Percentiles rank a stretch among this genome's conserved stretches.
Conservation (phyloP, 2,113 vertebrate genomes). For the Conger conger region DNA sequence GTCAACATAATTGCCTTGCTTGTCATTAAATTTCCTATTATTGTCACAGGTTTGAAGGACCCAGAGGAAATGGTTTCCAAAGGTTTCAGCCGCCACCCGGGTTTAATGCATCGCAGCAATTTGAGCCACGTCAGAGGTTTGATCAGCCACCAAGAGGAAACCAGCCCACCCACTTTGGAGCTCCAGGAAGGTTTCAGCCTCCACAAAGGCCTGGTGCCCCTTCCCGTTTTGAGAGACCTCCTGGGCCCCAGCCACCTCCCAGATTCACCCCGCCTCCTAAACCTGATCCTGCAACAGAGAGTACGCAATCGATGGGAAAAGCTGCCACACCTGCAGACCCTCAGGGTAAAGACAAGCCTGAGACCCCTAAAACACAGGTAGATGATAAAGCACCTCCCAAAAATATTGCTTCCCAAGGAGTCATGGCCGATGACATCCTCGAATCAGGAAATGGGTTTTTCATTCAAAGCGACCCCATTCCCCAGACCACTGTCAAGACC, state of each 20-base stretch:
- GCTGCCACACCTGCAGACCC: slow-evolving; percentile 23
- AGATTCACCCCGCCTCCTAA: slow-evolving; percentile 30
- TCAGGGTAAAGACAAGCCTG: slow-evolving; percentile 33
- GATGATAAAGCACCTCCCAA: slow-evolving; percentile 30
- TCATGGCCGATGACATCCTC: slow-evolving; percentile 63
- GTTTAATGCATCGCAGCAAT: slow-evolving; percentile 54
- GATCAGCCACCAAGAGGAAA: slow-evolving; percentile 27
- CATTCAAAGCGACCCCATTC: slow-evolving; percentile 70
- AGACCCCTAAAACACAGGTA: slow-evolving; percentile 31
- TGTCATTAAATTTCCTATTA: not conserved
- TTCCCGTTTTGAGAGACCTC: slow-evolving; percentile 22
- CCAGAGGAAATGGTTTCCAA: slow-evolving; percentile 69
- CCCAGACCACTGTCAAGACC: slow-evolving; percentile 57
- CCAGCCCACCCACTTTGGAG: slow-evolving; percentile 46
- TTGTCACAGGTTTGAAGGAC: slow-evolving; percentile 79
- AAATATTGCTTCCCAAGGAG: slow-evolving; percentile 31
- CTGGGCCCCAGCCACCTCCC: slow-evolving; percentile 32
- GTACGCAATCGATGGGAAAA: slow-evolving; percentile 27
- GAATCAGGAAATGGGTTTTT: slow-evolving; percentile 64
- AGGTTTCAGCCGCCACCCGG: slow-evolving; percentile 65
- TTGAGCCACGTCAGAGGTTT: slow-evolving; percentile 43
- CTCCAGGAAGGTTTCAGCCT: slow-evolving; percentile 51
- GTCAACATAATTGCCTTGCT: not conserved
- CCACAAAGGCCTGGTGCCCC: slow-evolving; percentile 30
- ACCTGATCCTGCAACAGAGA: slow-evolving; percentile 28